These are phyloP conservation scores for Amblyjoppa proteus DNA, from an alignment of 2,888 invertebrate species.

Conservation along the genomic window DNA sequence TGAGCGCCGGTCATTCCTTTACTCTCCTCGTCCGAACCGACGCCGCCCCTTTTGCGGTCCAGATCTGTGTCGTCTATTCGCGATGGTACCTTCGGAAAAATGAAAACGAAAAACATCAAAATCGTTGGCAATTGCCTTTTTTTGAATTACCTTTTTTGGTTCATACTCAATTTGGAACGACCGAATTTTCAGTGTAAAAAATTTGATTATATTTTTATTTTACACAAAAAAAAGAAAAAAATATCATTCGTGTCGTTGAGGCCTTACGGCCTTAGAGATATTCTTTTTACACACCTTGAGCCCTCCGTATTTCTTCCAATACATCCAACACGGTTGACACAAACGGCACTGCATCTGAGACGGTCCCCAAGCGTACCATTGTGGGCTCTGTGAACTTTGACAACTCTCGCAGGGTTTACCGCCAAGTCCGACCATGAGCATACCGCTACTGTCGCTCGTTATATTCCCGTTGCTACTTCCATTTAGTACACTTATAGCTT, in stretches of 20 bases:
- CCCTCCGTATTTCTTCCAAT: constrained; percentile 99
- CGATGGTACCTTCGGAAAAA: constrained; percentile 78
- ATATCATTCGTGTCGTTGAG: not conserved
- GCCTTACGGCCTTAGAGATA: not conserved
- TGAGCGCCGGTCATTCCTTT: constrained; percentile 88
- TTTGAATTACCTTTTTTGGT: too few relatives aligned
- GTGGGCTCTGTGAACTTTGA: constrained; percentile 91
- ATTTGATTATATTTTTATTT: too few relatives aligned
- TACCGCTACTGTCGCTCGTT: constrained; percentile 88
- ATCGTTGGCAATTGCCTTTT: not conserved
- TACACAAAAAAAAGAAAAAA: not conserved
- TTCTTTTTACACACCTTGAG: constrained; percentile 89
- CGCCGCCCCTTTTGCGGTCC: constrained; percentile 82
- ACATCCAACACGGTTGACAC: constrained; percentile 97
- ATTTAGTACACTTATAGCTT: constrained; percentile 91
- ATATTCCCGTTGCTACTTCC: constrained; percentile 92
- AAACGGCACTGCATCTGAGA: constrained; percentile 96
- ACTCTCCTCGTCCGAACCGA: constrained; percentile 83
- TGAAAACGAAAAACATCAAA: constrained; percentile 6
- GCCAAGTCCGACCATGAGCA: constrained; percentile 86
- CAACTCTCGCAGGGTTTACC: constrained; percentile 95
- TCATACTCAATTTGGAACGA: not conserved
- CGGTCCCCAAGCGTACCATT: constrained; percentile 99
- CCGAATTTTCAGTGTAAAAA: not conserved
- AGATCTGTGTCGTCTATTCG: constrained; percentile 82